These are phyloP conservation scores for Acleris laterana DNA, from an alignment of 2,888 invertebrate genomes.

Conservation along the genomic window DNA sequence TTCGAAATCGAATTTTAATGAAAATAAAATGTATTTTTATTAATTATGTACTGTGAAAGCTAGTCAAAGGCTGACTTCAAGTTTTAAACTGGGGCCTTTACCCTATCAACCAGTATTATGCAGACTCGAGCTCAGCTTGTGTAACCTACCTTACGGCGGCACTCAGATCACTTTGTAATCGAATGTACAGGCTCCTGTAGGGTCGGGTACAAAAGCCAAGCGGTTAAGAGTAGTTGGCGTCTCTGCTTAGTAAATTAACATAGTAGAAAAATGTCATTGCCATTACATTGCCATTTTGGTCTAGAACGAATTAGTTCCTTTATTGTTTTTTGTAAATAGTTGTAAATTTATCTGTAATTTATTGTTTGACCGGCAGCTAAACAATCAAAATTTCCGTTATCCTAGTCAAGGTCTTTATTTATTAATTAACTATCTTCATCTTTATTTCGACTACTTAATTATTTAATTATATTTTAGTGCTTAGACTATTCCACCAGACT, in stretches of 20 bases:
- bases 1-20: too few species aligned
- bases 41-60: not conserved
- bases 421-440: conserved; percentile 68
- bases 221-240: conserved; percentile 51
- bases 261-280: conserved; percentile 73
- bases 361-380: conserved; percentile 65
- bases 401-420: conserved; percentile 81
- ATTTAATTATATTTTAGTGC: conserved; percentile 58
- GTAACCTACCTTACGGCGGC: not conserved
- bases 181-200: not conserved
- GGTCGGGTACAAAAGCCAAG: not conserved
- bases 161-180: conserved; percentile 3
- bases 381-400: conserved; percentile 78
- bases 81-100: conserved; percentile 8
- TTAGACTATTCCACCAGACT: conserved; percentile 70
- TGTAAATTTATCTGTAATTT: conserved; percentile 79
- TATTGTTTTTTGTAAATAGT: conserved; percentile 74
- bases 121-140: not conserved
- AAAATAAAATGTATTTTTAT: not conserved
- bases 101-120: conserved; percentile 16
- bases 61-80: conserved; percentile 13
- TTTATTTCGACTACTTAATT: conserved; percentile 60
- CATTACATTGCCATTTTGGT: conserved; percentile 83
- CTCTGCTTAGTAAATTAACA: conserved; percentile 67
- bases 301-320: conserved; percentile 82